These are phyloP conservation scores for Mormoops blainvillei DNA, from an alignment of 2,113 vertebrate species.

Conservation along the genomic window DNA sequence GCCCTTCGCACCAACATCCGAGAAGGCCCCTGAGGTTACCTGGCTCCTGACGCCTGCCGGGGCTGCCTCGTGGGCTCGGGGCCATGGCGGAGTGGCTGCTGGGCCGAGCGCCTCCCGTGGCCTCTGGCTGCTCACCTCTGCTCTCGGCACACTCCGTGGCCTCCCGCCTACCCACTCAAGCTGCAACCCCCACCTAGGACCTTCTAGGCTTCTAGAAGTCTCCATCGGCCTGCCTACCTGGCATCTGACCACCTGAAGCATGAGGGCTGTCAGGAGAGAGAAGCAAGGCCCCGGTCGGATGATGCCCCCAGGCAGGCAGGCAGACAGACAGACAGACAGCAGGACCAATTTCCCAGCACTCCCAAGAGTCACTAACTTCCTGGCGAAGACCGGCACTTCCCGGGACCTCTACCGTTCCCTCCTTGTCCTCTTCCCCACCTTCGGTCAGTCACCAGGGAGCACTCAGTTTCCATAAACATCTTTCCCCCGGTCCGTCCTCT, in stretches of 20 bases:
- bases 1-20: rapidly evolving
- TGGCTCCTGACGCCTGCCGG: not conserved
- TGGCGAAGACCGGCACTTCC: not conserved
- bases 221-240: not conserved
- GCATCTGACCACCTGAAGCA: not conserved
- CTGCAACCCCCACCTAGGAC: not conserved
- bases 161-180: not conserved
- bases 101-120: rapidly evolving
- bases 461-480: not conserved
- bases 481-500: not conserved
- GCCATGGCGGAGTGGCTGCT: rapidly evolving
- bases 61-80: not conserved
- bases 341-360: too few relatives aligned
- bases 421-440: not conserved
- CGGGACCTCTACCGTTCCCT: not conserved
- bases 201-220: not conserved
- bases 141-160: not conserved
- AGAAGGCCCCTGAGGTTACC: not conserved
- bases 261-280: not conserved
- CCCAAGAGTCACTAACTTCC: not conserved
- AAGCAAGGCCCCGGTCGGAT: rapidly evolving
- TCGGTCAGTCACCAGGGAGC: not conserved
- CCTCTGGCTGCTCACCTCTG: not conserved
- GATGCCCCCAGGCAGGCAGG: too few relatives aligned
- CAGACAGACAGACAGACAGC: not conserved